Base-by-base conservation (phyloP, 2,797 vertebrate genomes). In the Mormyrops boulengeri region DNA sequence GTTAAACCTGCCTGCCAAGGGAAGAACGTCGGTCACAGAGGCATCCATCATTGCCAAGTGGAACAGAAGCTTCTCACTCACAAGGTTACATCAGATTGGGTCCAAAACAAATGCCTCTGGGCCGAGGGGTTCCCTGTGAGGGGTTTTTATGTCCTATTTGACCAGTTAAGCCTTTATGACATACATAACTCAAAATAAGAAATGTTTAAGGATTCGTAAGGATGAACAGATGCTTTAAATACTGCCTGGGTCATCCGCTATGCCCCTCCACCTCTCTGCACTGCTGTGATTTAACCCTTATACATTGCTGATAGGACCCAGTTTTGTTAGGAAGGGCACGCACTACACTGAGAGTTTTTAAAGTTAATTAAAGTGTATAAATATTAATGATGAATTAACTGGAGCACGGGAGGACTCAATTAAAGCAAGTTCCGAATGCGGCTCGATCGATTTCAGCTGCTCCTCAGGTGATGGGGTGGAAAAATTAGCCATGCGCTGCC, bases 311-410 rank as follows among this genome's bases (percentile, higher is more conserved):
- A 11, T 49, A 22, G 38, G 80, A n/a, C 47, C 41, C 44, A 44
- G 80, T 84, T 44, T n/a, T 17, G 80, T n/a, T 44, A 3, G 44
- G 80, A 49, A 34, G 47, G 47, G 47, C 12, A 9, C 8, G 1
- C 80, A 9, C 47, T 19, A 44, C n/a, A 8, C 41, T 44, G 17
- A 49, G 80, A n/a, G 80, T 44, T 89, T 7, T 50, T 89, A 22
- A 84, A 66, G 62, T 89, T 57, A 55, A 44, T 88, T 26, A 77
- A 88, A 88, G 41, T 14, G 41, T 57, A 47, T 82, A 84, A 89
- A 89, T 82, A 55, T 80, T 53, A 84, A 84, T 89, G 88, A 84
- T 22, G 80, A 57, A 41, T 84, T 55, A 89, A 53, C n/a, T 57
- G 34, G 77, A 49, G 26, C 38, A 22, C 17, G 17, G 17, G 80